Base-by-base conservation (phyloP, 2,888 invertebrate species). In the Argyresthia albistria region DNA sequence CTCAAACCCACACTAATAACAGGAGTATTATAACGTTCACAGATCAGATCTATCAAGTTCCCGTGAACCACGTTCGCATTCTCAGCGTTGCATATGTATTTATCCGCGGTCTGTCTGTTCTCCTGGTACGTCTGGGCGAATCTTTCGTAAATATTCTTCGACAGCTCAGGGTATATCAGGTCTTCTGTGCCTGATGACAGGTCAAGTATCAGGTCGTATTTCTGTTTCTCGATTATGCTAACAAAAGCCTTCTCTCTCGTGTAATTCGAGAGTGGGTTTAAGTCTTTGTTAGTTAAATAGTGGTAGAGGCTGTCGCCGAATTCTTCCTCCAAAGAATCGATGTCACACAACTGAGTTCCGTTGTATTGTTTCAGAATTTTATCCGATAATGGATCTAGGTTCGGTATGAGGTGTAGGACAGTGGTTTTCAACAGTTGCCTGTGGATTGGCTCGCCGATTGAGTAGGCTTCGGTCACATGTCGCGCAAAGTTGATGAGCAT, bases 321-420 rank as follows among this genome's bases (percentile, higher is more conserved):
- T 72, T 94, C 93, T 52, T 89, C 86, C 57, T 82, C 76, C 0
- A 88, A 12, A 0, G 80, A 58, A 25, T 65, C 59, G 0, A 80
- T 39, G n/a, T 72, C 62, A 43, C 88, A 88, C 56, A 74, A 76
- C 35, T 80, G 75, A 0, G 65, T 66, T 0, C 70, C 70, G 43
- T 77, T 71, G 62, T 73, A 77, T 3, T 68, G 58, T 43, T 64
- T 66, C 0, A 83, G 48, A 1, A 86, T 61, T 57, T 79, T 80
- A 1, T 68, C 65, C 53, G 70, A 72, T 1, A 82, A 46, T 0
- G 69, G 66, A 50, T 88, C 88, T 0, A 88, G 56, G 60, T 82
- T 87, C 0, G 97, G 97, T 60, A 96, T 89, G 60, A 97, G 90
- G 71, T 96, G 95, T 42, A 97, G 71, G 4, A 95, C 93, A 0